Conservation (phyloP, 2,888 invertebrate species). For the Tyria jacobaeae region DNA sequence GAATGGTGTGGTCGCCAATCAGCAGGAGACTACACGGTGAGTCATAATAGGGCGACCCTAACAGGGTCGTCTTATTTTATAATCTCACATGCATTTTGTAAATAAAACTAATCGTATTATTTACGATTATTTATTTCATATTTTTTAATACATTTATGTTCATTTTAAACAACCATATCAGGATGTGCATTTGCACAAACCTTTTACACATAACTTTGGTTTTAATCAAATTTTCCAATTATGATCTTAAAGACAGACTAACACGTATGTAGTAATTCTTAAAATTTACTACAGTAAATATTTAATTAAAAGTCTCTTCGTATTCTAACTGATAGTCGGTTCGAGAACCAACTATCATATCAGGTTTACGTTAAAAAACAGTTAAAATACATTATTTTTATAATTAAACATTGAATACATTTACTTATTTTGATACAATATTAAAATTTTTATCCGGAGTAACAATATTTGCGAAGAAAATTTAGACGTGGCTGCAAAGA, state of each 20-base stretch:
- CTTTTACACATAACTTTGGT: conserved; percentile 60
- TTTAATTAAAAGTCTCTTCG: conserved; percentile 64
- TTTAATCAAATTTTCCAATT: conserved; percentile 53
- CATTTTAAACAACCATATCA: conserved; percentile 68
- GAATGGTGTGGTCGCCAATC: too few relatives aligned
- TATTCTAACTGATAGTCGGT: conserved; percentile 62
- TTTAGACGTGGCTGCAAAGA: conserved; percentile 38
- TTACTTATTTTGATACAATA: conserved; percentile 66
- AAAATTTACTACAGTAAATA: conserved; percentile 69
- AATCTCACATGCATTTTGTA: background rate
- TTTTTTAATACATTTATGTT: conserved; percentile 70
- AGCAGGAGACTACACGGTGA: too few relatives aligned
- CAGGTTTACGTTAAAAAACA: conserved; percentile 65
- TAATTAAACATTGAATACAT: conserved; percentile 75
- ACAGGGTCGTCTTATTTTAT: background rate
- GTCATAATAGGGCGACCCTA: too few relatives aligned
- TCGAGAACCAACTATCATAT: conserved; percentile 55
- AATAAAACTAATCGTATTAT: conserved; percentile 40
- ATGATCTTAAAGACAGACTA: conserved; percentile 54
- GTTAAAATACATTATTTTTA: conserved; percentile 66
- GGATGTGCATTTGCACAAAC: conserved; percentile 44
- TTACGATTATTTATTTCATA: conserved; percentile 79
- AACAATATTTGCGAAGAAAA: conserved; percentile 62
- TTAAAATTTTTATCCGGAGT: conserved; percentile 67
- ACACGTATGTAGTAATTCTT: conserved; percentile 68